Base-by-base conservation (phyloP, 2,797 vertebrate genomes). In the Knipowitschia caucasica region DNA sequence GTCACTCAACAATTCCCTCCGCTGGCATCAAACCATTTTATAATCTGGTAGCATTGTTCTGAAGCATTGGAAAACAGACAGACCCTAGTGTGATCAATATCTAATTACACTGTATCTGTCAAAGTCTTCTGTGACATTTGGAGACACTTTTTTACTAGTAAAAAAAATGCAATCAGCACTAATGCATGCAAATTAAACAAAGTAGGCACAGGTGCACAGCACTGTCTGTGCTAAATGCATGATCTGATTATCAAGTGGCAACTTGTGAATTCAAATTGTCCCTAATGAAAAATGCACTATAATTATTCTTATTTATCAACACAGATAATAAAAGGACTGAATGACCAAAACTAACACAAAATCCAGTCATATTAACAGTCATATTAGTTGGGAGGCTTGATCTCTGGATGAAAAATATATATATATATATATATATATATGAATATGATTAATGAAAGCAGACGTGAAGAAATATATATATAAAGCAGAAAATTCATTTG, bases 1-100 rank as follows among this genome's bases (percentile, higher is more conserved):
- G 87, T 88, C 89, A 86, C 53, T 88, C 86, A 88, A 66, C 70
- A 59, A 73, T 68, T 64, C 65, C 67, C 74, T 72, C 53, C 47
- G 62, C 68, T 67, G 33, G 78, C 81, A 86, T 86, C 75, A 85
- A 88, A 87, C 83, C 67, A 73, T 67, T 75, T 53, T 71, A 87
- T 86, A 86, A 91, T 89, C 75, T 57, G 47, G 50, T 43, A 24
- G 56, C 71, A 69, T 77, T 78, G 83, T 70, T 71, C 74, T 40
- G 42, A 40, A 49, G 29, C 29, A 27, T 9, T 11, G 9, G 1
- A 23, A 49, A 31, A 45, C 27, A 46, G n/a, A 30, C n/a, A 59
- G 69, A 61, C 62, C 46, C 53, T 42, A 35, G 52, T 55, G 34
- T 26, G 29, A 58, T 36, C 21, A 52, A 60, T 72, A 72, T 36